These are phyloP conservation scores for Bombus pyrosoma DNA, from an alignment of 1,140 invertebrate species.

Conservation along the genomic window DNA sequence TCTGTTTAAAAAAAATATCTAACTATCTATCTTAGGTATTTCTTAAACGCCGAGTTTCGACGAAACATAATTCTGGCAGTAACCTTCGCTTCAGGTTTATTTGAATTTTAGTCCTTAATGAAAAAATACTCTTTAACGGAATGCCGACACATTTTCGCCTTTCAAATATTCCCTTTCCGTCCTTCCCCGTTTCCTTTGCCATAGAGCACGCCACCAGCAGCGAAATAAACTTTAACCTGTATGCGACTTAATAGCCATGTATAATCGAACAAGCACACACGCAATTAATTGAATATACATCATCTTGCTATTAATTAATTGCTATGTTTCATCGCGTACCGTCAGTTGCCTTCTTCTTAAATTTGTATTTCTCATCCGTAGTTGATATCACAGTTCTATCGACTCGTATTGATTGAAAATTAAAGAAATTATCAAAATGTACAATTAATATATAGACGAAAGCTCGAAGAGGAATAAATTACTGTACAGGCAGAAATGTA, in stretches of 20 bases:
- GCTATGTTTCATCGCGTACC: not conserved
- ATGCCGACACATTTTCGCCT: not conserved
- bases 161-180: not conserved
- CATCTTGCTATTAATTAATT: not conserved
- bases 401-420: not conserved
- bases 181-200: not conserved
- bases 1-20: too few relatives aligned
- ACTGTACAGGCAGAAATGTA: not conserved
- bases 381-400: not conserved
- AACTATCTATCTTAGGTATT: too few relatives aligned
- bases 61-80: not conserved
- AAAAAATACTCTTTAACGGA: not conserved
- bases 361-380: not conserved
- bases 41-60: too few relatives aligned
- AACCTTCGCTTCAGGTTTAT: not conserved
- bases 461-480: too few relatives aligned
- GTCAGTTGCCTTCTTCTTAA: not conserved
- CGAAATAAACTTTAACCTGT: not conserved
- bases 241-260: not conserved
- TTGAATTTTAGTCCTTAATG: not conserved
- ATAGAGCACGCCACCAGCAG: not conserved
- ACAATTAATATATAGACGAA: not conserved
- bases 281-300: not conserved
- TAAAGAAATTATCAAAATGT: not conserved
- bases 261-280: not conserved